phyloP scores from a whole-genome alignment of 2,113 vertebrate genomes.

The Cyrtonyx montezumae region DNA sequence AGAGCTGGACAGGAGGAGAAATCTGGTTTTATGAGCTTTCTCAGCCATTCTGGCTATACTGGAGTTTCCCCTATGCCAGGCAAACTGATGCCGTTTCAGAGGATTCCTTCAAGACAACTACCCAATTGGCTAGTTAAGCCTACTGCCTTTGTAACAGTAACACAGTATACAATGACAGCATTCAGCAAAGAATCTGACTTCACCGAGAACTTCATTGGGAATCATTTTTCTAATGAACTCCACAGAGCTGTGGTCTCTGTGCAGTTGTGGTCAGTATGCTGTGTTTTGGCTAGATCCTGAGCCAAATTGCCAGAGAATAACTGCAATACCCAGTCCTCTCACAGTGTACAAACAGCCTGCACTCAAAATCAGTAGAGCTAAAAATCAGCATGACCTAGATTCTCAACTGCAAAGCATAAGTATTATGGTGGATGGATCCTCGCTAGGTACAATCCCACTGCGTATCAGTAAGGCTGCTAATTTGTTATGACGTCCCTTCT shows the following conservation, averaged over 20 bases:
- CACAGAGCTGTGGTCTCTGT: too few species aligned
- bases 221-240: background rate
- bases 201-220: background rate
- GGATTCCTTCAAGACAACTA: background rate
- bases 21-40: background rate
- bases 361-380: background rate
- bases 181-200: background rate
- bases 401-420: background rate
- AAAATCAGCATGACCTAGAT: background rate
- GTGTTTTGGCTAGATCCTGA: background rate
- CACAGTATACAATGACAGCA: background rate
- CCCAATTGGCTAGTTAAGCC: background rate
- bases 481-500: background rate
- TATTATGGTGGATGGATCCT: background rate
- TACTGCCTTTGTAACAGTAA: background rate
- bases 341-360: accelerated
- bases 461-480: background rate
- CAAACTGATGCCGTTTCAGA: background rate
- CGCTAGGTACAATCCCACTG: accelerated
- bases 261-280: background rate
- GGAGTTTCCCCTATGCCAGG: background rate
- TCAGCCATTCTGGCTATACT: background rate
- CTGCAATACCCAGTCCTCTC: background rate
- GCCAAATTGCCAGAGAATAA: background rate
- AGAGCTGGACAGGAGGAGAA: background rate